These are phyloP conservation scores for Achlya flavicornis DNA, from an alignment of 2,888 invertebrate species.

Conservation along the genomic window DNA sequence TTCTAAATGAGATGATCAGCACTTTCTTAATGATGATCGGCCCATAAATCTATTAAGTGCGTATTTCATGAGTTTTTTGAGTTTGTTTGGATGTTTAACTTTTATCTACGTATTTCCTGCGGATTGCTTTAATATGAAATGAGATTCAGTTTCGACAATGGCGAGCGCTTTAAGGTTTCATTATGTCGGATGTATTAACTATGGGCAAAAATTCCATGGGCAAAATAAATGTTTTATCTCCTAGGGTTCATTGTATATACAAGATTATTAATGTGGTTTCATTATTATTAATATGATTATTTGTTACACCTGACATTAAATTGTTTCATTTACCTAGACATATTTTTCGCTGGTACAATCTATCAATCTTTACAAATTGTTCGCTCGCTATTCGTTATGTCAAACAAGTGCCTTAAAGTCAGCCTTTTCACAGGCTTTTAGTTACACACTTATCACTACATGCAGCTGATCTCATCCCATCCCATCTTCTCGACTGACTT, in stretches of 20 bases:
- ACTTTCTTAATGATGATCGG: too few relatives aligned
- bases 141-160: neutral
- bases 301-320: too few relatives aligned
- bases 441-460: conserved; percentile 26
- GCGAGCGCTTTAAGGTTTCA: neutral
- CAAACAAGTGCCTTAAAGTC: neutral
- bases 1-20: too few relatives aligned
- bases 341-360: too few relatives aligned
- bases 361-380: neutral
- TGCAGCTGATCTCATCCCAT: conserved; percentile 18
- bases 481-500: conserved; percentile 18
- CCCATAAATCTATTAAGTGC: too few relatives aligned
- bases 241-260: neutral
- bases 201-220: too few relatives aligned
- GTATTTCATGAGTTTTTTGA: too few relatives aligned
- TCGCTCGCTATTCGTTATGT: neutral
- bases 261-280: neutral
- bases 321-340: too few relatives aligned
- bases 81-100: too few relatives aligned
- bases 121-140: neutral
- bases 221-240: too few relatives aligned
- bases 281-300: too few relatives aligned
- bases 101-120: neutral
- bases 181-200: too few relatives aligned
- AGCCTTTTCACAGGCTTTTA: conserved; percentile 20